phyloP scores from a whole-genome alignment of 2,888 invertebrate species.

The Volucella inflata region DNA sequence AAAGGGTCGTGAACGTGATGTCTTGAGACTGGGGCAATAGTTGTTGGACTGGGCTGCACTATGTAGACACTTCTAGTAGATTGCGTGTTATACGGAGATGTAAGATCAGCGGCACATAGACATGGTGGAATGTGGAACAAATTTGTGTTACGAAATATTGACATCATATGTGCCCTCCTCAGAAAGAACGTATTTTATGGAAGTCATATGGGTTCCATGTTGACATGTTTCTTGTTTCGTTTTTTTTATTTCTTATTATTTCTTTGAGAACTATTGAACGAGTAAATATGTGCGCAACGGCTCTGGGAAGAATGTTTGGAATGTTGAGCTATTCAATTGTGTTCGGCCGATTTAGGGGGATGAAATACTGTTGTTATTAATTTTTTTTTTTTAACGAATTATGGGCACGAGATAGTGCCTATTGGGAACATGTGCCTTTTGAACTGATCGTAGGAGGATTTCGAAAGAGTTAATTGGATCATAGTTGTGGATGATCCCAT shows the following conservation, averaged over 20 bases:
- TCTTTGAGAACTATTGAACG: conserved; percentile 25
- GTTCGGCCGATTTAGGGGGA: conserved; percentile 32
- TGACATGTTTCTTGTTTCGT: conserved; percentile 45
- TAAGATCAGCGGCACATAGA: not conserved
- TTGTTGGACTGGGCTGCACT: conserved; percentile 3
- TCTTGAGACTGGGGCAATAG: conserved; percentile 28
- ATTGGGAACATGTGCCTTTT: not conserved
- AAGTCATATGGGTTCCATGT: conserved; percentile 29
- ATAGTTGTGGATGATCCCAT: too few species aligned
- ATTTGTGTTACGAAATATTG: conserved; percentile 58
- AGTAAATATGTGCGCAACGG: conserved; percentile 20
- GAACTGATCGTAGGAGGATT: not conserved
- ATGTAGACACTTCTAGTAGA: not conserved
- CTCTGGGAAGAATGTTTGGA: conserved; percentile 26
- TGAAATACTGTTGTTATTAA: conserved; percentile 12
- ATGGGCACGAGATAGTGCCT: not conserved
- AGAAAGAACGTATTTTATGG: conserved; percentile 17
- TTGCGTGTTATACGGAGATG: too few species aligned
- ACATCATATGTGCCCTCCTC: conserved; percentile 33
- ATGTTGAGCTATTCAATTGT: conserved; percentile 7
- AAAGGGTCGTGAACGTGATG: conserved; percentile 32
- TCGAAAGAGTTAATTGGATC: not conserved
- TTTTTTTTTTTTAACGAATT: not conserved
- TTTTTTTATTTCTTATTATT: not conserved
- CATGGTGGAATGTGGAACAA: conserved; percentile 12